phyloP scores from a whole-genome alignment of 2,888 invertebrate genomes.

The Deilephila porcellus region DNA sequence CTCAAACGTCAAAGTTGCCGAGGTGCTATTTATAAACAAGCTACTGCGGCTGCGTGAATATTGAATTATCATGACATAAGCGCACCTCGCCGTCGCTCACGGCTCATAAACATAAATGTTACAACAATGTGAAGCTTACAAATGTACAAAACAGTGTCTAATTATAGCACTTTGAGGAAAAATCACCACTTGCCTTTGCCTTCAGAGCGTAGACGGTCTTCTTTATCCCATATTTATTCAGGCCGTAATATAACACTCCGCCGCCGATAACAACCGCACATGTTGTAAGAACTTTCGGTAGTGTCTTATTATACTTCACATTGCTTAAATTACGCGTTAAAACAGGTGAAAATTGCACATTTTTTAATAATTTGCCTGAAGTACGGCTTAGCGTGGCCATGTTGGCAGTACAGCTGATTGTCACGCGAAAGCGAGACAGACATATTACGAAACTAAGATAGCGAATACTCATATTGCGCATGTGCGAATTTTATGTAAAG shows the following conservation, averaged over 20 bases:
- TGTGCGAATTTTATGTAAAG: conserved; percentile 21
- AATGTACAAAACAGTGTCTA: not conserved
- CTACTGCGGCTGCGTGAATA: conserved; percentile 48
- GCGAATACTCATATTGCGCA: conserved; percentile 2
- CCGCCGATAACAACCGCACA: conserved; percentile 78
- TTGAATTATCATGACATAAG: conserved; percentile 52
- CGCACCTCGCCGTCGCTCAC: conserved; percentile 15
- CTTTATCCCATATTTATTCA: conserved; percentile 64
- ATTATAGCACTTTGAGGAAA: conserved; percentile 21
- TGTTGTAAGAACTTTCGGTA: conserved; percentile 64
- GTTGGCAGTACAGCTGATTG: conserved; percentile 77
- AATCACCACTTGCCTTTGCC: conserved; percentile 65
- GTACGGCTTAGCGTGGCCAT: conserved; percentile 81
- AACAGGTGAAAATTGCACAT: conserved; percentile 66
- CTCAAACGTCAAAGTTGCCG: conserved; percentile 54
- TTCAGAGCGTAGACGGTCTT: conserved; percentile 79
- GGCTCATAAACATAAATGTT: not conserved
- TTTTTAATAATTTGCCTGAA: conserved; percentile 74
- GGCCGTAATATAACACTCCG: conserved; percentile 69
- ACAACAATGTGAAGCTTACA: not conserved
- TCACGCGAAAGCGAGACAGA: conserved; percentile 58
- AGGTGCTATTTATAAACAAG: conserved; percentile 68
- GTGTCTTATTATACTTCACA: conserved; percentile 60
- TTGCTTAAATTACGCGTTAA: conserved; percentile 66
- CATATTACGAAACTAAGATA: conserved; percentile 25